These are phyloP conservation scores for Drosophila quadrilineata DNA, from an alignment of 1,140 invertebrate species.

Conservation along the genomic window DNA sequence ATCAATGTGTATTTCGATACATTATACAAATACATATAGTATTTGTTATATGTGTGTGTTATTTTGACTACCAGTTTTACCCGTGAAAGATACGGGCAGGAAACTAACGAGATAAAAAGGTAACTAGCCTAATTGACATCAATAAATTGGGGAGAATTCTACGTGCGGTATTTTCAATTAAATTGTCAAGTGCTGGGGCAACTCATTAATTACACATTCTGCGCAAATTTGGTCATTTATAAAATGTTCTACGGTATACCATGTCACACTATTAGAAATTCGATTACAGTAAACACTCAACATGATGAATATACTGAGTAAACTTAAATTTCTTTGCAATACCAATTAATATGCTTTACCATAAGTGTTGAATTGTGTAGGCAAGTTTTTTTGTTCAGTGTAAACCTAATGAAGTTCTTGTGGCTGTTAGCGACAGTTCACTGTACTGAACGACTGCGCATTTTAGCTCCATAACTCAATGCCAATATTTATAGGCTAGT, in stretches of 20 bases:
- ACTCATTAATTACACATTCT: constrained; percentile 70
- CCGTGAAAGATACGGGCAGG: background rate
- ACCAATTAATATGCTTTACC: background rate
- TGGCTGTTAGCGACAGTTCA: background rate
- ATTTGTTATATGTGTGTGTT: background rate
- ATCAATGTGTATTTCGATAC: too few species aligned
- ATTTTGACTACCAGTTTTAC: constrained; percentile 27
- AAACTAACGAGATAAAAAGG: background rate
- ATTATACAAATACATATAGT: constrained; percentile 1
- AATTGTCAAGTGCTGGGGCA: constrained; percentile 55
- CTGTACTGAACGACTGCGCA: constrained; percentile 48
- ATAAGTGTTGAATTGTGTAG: too few species aligned
- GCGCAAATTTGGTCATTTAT: constrained; percentile 54
- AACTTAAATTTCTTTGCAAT: background rate
- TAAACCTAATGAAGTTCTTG: background rate
- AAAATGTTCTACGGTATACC: too few species aligned
- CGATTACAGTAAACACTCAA: background rate
- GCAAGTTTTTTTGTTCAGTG: background rate
- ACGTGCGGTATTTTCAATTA: constrained; percentile 64
- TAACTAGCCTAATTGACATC: constrained; percentile 41
- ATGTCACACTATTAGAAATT: background rate
- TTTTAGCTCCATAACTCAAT: constrained; percentile 60
- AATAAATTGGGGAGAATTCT: constrained; percentile 52
- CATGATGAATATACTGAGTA: background rate
- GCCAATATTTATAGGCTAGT: constrained; percentile 61